Percentiles rank a stretch among this genome's conserved stretches.
Evolutionary conservation across 2,797 vertebrate species (phyloP).

Genomic region (Coranthus polyacanthus): DNA sequence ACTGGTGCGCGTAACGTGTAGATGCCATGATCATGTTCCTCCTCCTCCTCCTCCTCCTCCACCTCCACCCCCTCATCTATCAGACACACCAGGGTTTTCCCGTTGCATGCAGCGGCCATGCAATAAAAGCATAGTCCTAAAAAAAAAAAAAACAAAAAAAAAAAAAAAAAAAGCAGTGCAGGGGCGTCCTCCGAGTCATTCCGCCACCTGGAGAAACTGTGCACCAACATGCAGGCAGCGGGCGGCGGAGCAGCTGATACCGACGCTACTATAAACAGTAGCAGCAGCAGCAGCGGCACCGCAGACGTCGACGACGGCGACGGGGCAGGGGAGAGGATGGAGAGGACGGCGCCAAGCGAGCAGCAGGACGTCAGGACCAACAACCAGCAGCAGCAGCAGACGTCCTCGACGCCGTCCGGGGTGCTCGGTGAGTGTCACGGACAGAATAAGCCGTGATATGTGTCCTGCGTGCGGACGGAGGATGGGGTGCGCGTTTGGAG

Average conservation of each 20-base stretch:
- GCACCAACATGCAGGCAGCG: conserved; percentile 63
- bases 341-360: conserved; percentile 66
- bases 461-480: background rate
- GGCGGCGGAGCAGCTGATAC: conserved; percentile 48
- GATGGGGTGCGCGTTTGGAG: background rate
- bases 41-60: conserved; percentile 22
- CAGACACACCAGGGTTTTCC: conserved; percentile 21
- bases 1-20: conserved; percentile 59
- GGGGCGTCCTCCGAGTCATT: too few relatives aligned
- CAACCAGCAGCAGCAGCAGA: conserved; percentile 52
- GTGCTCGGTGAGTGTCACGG: conserved; percentile 73
- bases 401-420: conserved; percentile 56
- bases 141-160: too few relatives aligned
- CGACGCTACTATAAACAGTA: conserved; percentile 60
- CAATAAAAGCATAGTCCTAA: conserved; percentile 25
- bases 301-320: conserved; percentile 60
- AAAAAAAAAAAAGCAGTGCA: conserved; percentile 12
- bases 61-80: conserved; percentile 28
- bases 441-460: rapidly evolving
- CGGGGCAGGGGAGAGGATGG: conserved; percentile 72
- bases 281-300: conserved; percentile 31
- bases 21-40: conserved; percentile 57
- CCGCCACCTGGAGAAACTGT: conserved; percentile 9
- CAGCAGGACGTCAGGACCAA: conserved; percentile 64
- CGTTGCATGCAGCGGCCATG: conserved; percentile 34